Conservation (phyloP, 2,888 invertebrate genomes). For the Myopa tessellatipennis region DNA sequence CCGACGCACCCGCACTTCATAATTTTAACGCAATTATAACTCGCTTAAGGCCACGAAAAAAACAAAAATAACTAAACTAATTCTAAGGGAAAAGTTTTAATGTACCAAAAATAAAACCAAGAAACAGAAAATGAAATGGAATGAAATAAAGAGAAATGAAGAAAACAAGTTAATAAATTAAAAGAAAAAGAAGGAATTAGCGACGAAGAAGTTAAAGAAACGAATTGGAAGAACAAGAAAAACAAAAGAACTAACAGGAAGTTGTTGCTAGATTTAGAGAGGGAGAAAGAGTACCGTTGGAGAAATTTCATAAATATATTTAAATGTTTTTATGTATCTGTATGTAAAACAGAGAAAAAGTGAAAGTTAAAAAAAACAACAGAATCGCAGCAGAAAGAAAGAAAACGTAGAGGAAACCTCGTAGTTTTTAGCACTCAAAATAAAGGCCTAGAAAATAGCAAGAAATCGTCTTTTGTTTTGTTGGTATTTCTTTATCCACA, state of each 20-base stretch:
- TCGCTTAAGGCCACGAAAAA: slow-evolving; percentile 40
- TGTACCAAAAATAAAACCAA: slow-evolving; percentile 53
- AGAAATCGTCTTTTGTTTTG: no score
- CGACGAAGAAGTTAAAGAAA: no score
- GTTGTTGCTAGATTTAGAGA: slow-evolving; percentile 35
- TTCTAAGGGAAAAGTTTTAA: slow-evolving; percentile 43
- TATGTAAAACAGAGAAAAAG: slow-evolving; percentile 37
- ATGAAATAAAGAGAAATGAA: no score
- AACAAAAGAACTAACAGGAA: slow-evolving; percentile 28
- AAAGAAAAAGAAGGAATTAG: no score
- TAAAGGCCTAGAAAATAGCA: background rate
- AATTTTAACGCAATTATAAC: slow-evolving; percentile 30
- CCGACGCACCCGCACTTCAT: slow-evolving; percentile 21
- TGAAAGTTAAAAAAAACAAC: slow-evolving; percentile 45
- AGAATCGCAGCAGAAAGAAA: slow-evolving; percentile 1
- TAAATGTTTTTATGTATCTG: background rate
- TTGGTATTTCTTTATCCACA: no score
- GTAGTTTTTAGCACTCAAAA: background rate
- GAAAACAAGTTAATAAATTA: no score
- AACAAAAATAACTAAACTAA: slow-evolving; percentile 13
- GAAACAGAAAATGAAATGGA: slow-evolving; percentile 52
- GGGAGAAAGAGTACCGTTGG: slow-evolving; percentile 39
- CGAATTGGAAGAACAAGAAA: slow-evolving; percentile 37
- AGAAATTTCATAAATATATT: slow-evolving; percentile 23
- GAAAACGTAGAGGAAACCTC: no score